Conservation (phyloP, 2,888 invertebrate genomes). For the Zygogramma bicolorata region DNA sequence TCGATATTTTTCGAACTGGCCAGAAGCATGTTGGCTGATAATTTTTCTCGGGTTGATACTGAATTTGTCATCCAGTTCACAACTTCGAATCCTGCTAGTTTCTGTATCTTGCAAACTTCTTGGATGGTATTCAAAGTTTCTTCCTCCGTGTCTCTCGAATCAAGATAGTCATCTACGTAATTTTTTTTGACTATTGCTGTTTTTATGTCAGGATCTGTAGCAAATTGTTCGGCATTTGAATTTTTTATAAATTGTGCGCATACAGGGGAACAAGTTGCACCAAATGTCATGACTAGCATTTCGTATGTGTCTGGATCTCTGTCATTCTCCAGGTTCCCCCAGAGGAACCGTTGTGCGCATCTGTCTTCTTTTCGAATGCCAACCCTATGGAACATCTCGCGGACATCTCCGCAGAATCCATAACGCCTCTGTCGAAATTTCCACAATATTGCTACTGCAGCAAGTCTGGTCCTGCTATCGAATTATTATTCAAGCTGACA, state of each 20-base stretch:
- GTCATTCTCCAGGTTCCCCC: too few relatives aligned
- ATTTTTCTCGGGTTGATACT: neutral
- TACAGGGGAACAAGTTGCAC: neutral
- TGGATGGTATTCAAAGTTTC: neutral
- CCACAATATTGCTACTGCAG: too few relatives aligned
- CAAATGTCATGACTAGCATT: constrained; percentile 10
- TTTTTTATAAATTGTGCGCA: constrained; percentile 1
- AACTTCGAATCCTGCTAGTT: neutral
- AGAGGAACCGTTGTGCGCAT: too few relatives aligned
- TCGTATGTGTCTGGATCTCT: neutral
- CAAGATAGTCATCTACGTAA: neutral
- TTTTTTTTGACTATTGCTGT: neutral
- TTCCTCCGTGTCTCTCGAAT: neutral
- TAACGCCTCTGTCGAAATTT: too few relatives aligned
- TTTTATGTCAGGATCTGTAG: too few relatives aligned
- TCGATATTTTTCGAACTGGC: neutral
- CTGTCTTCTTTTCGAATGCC: too few relatives aligned
- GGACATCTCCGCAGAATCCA: too few relatives aligned
- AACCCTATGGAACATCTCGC: too few relatives aligned
- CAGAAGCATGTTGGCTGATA: neutral
- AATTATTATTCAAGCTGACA: too few relatives aligned
- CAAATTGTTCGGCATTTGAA: neutral
- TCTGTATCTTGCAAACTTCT: neutral
- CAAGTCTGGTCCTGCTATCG: too few relatives aligned
- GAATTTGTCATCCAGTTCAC: neutral